A percentile compares a stretch with the other conserved stretches of the same genome.
Evolutionary conservation across 2,113 vertebrate species (phyloP).

Genomic region (Pygoscelis antarcticus): DNA sequence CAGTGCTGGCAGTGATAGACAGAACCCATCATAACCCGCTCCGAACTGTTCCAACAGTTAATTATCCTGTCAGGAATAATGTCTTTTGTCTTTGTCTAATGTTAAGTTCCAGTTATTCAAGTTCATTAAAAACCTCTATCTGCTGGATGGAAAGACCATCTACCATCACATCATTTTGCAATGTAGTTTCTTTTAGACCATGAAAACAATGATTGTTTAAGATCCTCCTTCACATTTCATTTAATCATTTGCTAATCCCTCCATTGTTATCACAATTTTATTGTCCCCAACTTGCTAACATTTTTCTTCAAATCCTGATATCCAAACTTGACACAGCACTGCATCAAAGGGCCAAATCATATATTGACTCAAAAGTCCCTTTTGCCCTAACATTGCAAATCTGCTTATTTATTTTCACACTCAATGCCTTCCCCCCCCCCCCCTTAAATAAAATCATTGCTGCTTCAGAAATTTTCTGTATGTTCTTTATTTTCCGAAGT

Average conservation of each 20-base stretch:
- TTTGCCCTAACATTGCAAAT: neutral
- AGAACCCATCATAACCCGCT: neutral
- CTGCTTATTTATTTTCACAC: neutral
- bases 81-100: neutral
- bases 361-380: neutral
- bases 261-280: neutral
- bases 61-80: neutral
- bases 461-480: neutral
- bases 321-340: neutral
- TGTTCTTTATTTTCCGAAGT: neutral
- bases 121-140: neutral
- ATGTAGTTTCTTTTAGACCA: neutral
- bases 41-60: neutral
- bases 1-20: neutral
- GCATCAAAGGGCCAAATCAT: neutral
- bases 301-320: neutral
- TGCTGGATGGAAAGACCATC: neutral
- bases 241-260: neutral
- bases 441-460: neutral
- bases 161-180: neutral
- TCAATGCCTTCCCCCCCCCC: too few species aligned
- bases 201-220: neutral
- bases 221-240: neutral
- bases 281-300: neutral
- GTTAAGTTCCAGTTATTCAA: neutral